Base-by-base conservation (phyloP, 2,113 vertebrate species). In the Salvelinus sp. region DNA sequence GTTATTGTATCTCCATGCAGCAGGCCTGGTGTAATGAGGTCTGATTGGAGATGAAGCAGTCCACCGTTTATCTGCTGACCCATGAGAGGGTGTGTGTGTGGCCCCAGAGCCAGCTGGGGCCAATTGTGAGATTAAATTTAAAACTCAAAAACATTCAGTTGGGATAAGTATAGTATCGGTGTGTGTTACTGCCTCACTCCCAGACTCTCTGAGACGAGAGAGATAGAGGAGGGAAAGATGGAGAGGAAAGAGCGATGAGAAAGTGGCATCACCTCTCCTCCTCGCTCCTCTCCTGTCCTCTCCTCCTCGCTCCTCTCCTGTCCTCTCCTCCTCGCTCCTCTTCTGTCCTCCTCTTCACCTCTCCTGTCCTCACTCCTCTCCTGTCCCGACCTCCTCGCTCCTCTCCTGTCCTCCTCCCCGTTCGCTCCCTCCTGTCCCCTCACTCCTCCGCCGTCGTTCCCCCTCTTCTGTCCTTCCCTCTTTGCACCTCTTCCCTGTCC, bases 271-370 rank as follows among this genome's bases (percentile, higher is more conserved):
- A 13, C 7, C 62, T 64, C 16, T 27, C 14, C 33, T 33, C 30
- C 30, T 33, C 30, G 5, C 30, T 80, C 74, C 44, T 20, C 80
- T 69, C 79, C 5, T 33, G 30, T 33, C 63, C 10, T 47, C 23
- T 65, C 18, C 18, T 18, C 77, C 79, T 72, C 69, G n/a, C 33
- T 57, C 50, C 27, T 68, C 48, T 73, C 74, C 95, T 95, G 6
- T 33, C 5, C 5, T 95, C 95, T 33, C 30, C 30, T 98, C 96
- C 98, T 98, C 98, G 5, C 5, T 30, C 30, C 30, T 30, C 4
- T 1, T 5, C 30, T 30, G 4, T 33, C 30, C 33, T 33, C 33
- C 33, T 33, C 30, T 33, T 1, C 30, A 3, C 28, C 28, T 30
- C 28, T 30, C 28, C 28, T 30, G 28, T 33, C 30, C 6, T 33